Conservation (phyloP, 1,140 invertebrate species). For the Bombus breviceps region DNA sequence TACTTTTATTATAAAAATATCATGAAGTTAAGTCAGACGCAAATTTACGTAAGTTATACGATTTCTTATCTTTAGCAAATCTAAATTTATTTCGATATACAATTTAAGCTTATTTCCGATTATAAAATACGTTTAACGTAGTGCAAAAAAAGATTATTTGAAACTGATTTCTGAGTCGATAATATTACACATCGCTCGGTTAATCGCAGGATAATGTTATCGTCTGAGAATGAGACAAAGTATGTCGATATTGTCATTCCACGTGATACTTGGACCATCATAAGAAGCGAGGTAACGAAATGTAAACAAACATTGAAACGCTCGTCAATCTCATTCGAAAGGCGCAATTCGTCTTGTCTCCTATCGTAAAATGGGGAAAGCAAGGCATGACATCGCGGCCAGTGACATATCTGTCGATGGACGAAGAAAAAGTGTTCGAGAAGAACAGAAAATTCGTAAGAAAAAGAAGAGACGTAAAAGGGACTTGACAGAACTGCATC, state of each 20-base stretch:
- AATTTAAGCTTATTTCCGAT: too few species aligned
- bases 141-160: neutral
- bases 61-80: too few species aligned
- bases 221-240: neutral
- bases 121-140: neutral
- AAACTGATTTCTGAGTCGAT: neutral
- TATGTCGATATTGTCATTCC: slow-evolving; percentile 3
- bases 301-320: slow-evolving; percentile 34
- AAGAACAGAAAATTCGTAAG: neutral
- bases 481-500: neutral
- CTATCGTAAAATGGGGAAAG: slow-evolving; percentile 3
- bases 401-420: neutral
- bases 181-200: neutral
- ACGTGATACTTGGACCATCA: neutral
- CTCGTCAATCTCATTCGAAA: neutral
- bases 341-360: neutral
- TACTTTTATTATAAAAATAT: too few species aligned
- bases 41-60: too few species aligned
- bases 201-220: neutral
- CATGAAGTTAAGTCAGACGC: too few species aligned
- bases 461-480: slow-evolving; percentile 42
- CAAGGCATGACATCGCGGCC: neutral
- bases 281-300: slow-evolving; percentile 24
- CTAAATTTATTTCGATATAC: too few species aligned
- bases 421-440: neutral